Percentiles rank a stretch among this genome's conserved stretches.
Evolutionary conservation across 2,113 vertebrate species (phyloP).

Genomic region (Muntiacus muntjak): DNA sequence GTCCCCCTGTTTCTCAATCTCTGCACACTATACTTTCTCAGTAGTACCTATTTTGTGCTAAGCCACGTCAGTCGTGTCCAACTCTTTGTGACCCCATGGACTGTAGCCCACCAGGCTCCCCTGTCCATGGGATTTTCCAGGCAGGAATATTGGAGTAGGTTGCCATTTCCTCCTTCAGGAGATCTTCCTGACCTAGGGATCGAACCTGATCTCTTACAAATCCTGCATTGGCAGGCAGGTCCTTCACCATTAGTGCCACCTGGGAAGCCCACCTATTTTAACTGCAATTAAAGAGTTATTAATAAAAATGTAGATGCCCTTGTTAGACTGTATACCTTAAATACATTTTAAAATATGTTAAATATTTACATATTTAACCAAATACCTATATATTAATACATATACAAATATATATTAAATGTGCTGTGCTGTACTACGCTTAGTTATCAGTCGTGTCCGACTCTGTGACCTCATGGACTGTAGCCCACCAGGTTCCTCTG

Average conservation of each 20-base stretch:
- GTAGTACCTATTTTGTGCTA: background rate
- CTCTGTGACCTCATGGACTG: background rate
- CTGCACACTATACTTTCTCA: background rate
- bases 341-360: background rate
- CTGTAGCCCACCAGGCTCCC: background rate
- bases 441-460: background rate
- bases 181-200: background rate
- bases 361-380: background rate
- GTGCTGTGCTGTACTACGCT: background rate
- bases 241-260: background rate
- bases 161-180: background rate
- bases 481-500: background rate
- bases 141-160: background rate
- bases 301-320: background rate
- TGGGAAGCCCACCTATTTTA: background rate
- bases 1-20: background rate
- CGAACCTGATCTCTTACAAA: background rate
- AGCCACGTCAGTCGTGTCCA: fast-evolving
- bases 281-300: background rate
- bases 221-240: background rate
- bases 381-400: background rate
- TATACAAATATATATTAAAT: background rate
- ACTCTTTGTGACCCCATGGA: background rate
- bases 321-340: background rate
- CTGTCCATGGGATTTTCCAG: background rate